phyloP scores from a whole-genome alignment of 2,888 invertebrate species.

The Xestia rhomboidea region DNA sequence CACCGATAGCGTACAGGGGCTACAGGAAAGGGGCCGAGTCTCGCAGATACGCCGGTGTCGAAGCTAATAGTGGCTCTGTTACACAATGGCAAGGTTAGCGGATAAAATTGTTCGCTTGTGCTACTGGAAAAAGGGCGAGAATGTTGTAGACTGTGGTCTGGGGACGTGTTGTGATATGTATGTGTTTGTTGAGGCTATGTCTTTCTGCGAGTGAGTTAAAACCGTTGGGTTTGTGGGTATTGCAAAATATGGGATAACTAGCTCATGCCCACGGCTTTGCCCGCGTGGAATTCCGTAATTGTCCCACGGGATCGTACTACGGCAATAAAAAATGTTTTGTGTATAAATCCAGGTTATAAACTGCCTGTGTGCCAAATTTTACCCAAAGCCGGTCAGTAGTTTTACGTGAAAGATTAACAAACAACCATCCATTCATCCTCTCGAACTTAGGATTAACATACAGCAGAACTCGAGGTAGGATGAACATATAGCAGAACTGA shows the following conservation, averaged over 20 bases:
- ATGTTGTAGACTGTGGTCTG: slow-evolving; percentile 1
- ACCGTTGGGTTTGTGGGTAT: neutral
- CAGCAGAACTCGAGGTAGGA: too few species aligned
- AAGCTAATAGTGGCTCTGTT: slow-evolving; percentile 27
- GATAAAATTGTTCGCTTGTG: slow-evolving; percentile 20
- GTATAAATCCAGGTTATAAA: too few species aligned
- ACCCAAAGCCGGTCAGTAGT: too few species aligned
- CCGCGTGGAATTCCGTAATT: too few species aligned
- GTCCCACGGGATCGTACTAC: too few species aligned
- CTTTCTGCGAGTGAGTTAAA: neutral
- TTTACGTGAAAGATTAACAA: too few species aligned
- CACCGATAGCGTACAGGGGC: slow-evolving; percentile 19
- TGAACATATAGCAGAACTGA: neutral
- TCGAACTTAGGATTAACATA: too few species aligned
- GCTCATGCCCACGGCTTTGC: too few species aligned
- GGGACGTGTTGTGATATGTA: neutral
- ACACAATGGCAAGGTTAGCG: slow-evolving; percentile 32
- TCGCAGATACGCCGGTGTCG: slow-evolving; percentile 19
- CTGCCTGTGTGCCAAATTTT: too few species aligned
- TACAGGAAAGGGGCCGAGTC: slow-evolving; percentile 35
- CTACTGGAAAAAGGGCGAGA: neutral
- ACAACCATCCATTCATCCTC: too few species aligned
- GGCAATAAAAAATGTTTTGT: too few species aligned
- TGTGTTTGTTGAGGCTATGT: neutral
- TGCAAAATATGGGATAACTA: neutral